Percentiles rank a stretch among this genome's conserved stretches.
Conservation (phyloP, 2,888 invertebrate genomes). For the Lagria hirta region DNA sequence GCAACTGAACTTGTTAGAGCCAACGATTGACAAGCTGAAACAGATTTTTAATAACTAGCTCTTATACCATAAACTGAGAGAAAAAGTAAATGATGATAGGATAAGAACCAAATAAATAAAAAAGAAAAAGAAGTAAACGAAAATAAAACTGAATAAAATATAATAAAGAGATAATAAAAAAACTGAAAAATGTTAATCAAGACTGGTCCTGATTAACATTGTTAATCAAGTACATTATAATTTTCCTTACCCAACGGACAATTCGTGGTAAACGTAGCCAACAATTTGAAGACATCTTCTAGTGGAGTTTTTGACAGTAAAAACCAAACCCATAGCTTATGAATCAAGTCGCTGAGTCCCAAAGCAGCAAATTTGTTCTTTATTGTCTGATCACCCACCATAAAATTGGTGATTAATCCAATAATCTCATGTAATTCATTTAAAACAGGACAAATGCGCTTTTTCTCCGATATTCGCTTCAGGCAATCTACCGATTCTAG, state of each 20-base stretch:
- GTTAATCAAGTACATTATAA: too few relatives aligned
- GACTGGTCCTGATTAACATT: too few relatives aligned
- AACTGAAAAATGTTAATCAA: too few relatives aligned
- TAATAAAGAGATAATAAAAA: too few relatives aligned
- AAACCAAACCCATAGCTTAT: slow-evolving; percentile 70
- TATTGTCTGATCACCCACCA: slow-evolving; percentile 58
- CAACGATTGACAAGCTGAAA: slow-evolving; percentile 57
- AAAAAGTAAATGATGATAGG: too few relatives aligned
- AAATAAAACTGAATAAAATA: too few relatives aligned
- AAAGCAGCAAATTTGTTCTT: slow-evolving; percentile 60
- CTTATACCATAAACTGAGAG: too few relatives aligned
- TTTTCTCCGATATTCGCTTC: slow-evolving; percentile 52
- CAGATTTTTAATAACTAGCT: too few relatives aligned
- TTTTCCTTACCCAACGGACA: slow-evolving; percentile 62
- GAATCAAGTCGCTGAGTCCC: slow-evolving; percentile 61
- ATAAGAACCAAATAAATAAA: too few relatives aligned
- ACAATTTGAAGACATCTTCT: slow-evolving; percentile 59
- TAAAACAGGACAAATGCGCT: slow-evolving; percentile 56
- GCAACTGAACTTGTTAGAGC: slow-evolving; percentile 57
- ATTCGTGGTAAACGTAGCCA: slow-evolving; percentile 65
- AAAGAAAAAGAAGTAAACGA: too few relatives aligned
- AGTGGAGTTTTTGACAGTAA: slow-evolving; percentile 60
- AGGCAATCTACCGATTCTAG: slow-evolving; percentile 55
- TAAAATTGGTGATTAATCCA: slow-evolving; percentile 61
- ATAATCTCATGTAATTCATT: slow-evolving; percentile 61